Evolutionary conservation across 2,797 vertebrate species (phyloP), one percentile per base, ranked within the genome.

Genomic region (Liparis tanakae): DNA sequence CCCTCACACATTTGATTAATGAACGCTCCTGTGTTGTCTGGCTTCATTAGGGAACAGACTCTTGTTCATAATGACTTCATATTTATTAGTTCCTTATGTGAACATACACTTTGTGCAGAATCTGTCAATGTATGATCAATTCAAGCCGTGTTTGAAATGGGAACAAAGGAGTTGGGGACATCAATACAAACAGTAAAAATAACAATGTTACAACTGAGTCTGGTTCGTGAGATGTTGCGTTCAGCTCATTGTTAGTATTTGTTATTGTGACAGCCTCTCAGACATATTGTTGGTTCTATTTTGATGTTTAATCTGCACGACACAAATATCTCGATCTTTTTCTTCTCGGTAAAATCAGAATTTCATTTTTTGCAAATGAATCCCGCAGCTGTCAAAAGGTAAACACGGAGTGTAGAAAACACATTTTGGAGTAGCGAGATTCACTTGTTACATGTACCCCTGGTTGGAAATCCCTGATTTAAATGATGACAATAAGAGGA

Each of bases 1-100:
- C 51, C 70, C 4, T 61, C 78, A 81, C 46, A 69, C 41, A 51
- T 76, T 65, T 30, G 50, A 41, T 30, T 65, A 67, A 74, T 44
- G 54, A 66, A 59, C 10, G 2, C 46, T 34, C 25, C 9, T 56
- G 18, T 50, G 10, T 15, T 58, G 44, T 55, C 30, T 51, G 18
- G 22, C 46, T 18, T 55, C 64, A 4, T 48, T 15, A 43, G 4
- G 6, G 34, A 50, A 72, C 6, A 60, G 22, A 48, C n/a, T 56
- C 12, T 51, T 10, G 20, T 57, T 64, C 41, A 55, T 56, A 77
- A 36, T 0, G 0, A 4, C 7, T 53, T 56, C 50, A 30, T 37
- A 33, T 13, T 2, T 37, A 20, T 2, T 37, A 20, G 5, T 9
- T 33, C 14, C 7, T 22, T 51, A 46, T 55, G 9, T 12, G 10